These are phyloP conservation scores for Chaenodraco wilsoni DNA, from an alignment of 2,797 vertebrate genomes.

Conservation along the genomic window DNA sequence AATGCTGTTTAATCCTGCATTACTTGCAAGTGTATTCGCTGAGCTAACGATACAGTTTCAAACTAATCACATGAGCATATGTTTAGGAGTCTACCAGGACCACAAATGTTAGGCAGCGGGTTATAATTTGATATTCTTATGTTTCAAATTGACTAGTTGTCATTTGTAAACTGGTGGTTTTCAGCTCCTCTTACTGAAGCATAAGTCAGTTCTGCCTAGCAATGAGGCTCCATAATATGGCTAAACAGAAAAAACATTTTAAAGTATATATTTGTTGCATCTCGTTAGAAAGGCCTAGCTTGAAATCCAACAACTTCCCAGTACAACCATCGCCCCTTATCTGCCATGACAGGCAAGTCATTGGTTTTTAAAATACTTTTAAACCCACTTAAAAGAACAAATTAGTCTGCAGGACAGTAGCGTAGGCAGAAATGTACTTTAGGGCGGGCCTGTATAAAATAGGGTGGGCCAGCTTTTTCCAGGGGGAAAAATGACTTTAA, in stretches of 20 bases:
- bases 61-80: not conserved
- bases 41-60: not conserved
- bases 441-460: no score
- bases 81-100: not conserved
- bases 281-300: not conserved
- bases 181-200: not conserved
- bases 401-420: slow-evolving; percentile 9
- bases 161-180: not conserved
- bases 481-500: no score
- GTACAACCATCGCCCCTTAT: not conserved
- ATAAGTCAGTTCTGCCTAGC: slow-evolving; percentile 5
- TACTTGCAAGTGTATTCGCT: not conserved
- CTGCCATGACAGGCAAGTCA: not conserved
- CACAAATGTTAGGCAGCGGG: not conserved
- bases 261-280: not conserved
- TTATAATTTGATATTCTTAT: not conserved
- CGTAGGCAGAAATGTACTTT: no score
- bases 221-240: not conserved
- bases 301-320: not conserved
- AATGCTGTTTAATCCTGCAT: not conserved
- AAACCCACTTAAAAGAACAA: slow-evolving; percentile 4
- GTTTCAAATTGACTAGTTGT: not conserved
- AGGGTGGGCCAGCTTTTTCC: no score
- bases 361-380: slow-evolving; percentile 6
- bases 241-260: not conserved